A percentile compares a stretch with the other conserved stretches of the same genome.
These are phyloP conservation scores for Pyrrhosoma nymphula DNA, from an alignment of 2,888 invertebrate genomes.

Conservation along the genomic window DNA sequence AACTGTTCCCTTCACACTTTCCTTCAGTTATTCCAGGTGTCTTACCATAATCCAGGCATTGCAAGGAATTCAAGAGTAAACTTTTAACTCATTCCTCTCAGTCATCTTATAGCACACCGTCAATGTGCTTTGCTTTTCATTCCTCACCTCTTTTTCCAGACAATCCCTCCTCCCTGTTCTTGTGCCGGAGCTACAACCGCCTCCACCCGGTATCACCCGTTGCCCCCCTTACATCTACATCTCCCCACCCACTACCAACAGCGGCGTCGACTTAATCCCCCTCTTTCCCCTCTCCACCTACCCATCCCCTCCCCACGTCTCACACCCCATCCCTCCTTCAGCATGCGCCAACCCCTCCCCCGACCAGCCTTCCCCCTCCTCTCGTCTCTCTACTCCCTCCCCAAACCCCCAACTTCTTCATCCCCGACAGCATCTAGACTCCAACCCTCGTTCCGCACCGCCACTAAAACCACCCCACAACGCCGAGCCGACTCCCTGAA, in stretches of 20 bases:
- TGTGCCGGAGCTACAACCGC: no score
- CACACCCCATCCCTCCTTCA: neutral
- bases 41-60: no score
- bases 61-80: no score
- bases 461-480: neutral
- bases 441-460: neutral
- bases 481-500: neutral
- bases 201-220: neutral
- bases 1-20: no score
- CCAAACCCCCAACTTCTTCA: neutral
- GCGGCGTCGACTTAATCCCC: neutral
- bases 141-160: neutral
- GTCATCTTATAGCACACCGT: no score
- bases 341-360: neutral
- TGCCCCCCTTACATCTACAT: neutral
- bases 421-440: slow-evolving; percentile 28
- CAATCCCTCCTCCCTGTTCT: neutral
- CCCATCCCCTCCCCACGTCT: neutral
- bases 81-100: no score
- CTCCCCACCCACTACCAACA: neutral
- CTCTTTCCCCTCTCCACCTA: neutral
- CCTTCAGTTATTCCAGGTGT: no score
- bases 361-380: neutral
- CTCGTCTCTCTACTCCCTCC: neutral
- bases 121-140: neutral